Base-by-base conservation (phyloP, 2,888 invertebrate species). In the Arctia plantaginis region DNA sequence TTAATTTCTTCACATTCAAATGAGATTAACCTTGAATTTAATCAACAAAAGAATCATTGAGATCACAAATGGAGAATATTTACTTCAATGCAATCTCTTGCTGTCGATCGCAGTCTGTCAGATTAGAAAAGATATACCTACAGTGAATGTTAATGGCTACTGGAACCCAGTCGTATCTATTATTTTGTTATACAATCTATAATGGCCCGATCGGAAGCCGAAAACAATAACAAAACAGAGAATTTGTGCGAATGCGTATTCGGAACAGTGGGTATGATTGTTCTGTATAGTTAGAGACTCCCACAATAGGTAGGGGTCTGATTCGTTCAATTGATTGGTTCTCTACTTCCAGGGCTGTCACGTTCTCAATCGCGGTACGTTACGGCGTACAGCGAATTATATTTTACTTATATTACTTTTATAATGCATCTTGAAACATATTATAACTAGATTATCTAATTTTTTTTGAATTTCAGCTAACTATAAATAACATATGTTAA, bases 251-350 rank as follows among this genome's bases (percentile, higher is more conserved):
- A 55, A 51, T 69, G 18, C 59, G 69, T 39, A n/a, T 35, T 39
- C 15, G 59, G 39, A 69, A 69, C 27, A 69, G 27, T 59, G 39
- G 59, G 39, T 59, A 39, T 41, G 59, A 59, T 62, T 59, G 59
- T 41, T 27, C 27, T 27, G 59, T 62, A 27, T 74, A 75, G 72
- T 81, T 75, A 79, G 81, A 69, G 68, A 81, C 35, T 81, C 73
- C 71, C 65, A 70, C 35, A 77, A 78, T 81, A 47, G 74, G 59
- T 47, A 51, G 69, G 69, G 69, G 72, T 78, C 71, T 79, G 75
- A 79, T 81, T 82, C 78, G 55, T 44, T 72, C 77, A 78, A 82
- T 78, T 84, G 80, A 85, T 83, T 83, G 79, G 78, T 83, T 82
- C 76, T 73, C 66, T 59, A 39, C 27, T 69, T 0, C 8, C 51